Base-by-base conservation (phyloP, 2,797 vertebrate genomes). In the Mormyrops attenuatus region DNA sequence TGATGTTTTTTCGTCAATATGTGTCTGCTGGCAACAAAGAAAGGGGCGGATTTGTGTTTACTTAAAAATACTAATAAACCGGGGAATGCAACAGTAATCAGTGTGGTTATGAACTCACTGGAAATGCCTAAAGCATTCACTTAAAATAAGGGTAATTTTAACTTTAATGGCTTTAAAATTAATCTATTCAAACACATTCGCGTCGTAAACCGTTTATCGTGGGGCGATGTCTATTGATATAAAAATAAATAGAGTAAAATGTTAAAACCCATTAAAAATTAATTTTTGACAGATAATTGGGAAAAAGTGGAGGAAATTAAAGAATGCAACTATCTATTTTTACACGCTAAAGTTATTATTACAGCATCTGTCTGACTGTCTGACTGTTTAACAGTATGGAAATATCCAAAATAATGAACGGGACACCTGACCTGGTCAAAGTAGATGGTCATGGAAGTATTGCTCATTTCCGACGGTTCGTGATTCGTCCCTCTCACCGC, bases 361-460 rank as follows among this genome's bases (percentile, higher is more conserved):
- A 13, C 57, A 66, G 38, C 38, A 47, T 66, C n/a, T 49, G 38
- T 30, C 8, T 88, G 55, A 88, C n/a, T 49, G 38, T 30, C 8
- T 88, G 55, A 88, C 15, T 69, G 63, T 69, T 52, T 34, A 26
- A 66, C 44, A 47, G 7, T 34, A 34, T 85, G 6, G 11, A 73
- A 7, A 17, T 88, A 77, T 2, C 55, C 87, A 90, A 66, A 49
- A 90, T 89, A 91, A 22, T 26, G 53, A 34, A 80, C 34, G 47
- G 41, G 87, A 88, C 44, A 60, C 90, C 96, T 96, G 93, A 98
- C 98, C 97, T 98, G 97, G 95, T 98, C 98, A 93, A 98, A 98
- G 93, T 98, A 98, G 96, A 98, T 98, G 93, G 97, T 98, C 97
- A 97, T 98, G 90, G 98, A 98, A 91, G 97, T 97, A 96, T 98